Percentiles rank a stretch among this genome's conserved stretches.
Conservation (phyloP, 2,797 vertebrate genomes). For the Tenualosa thibaudeaui region DNA sequence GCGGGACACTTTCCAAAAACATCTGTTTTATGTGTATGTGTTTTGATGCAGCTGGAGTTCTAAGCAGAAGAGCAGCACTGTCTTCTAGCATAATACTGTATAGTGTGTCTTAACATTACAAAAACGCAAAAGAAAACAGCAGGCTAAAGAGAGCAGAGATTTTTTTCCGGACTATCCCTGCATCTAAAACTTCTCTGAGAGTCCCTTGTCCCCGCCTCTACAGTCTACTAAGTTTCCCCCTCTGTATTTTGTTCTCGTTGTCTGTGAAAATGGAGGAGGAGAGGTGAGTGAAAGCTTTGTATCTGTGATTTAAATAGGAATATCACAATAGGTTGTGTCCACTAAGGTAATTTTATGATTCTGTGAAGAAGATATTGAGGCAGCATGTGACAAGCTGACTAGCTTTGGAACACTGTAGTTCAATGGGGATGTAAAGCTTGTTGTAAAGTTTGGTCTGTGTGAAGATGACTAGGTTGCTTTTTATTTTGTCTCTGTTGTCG, state of each 20-base stretch:
- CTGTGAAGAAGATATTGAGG: not conserved
- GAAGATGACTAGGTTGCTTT: too few species aligned
- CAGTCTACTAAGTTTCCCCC: not conserved
- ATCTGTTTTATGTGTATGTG: not conserved
- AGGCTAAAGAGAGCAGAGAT: too few species aligned
- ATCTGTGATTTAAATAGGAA: not conserved
- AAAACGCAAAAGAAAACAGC: not conserved
- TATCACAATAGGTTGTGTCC: not conserved
- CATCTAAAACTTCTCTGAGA: not conserved
- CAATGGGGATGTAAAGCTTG: too few species aligned
- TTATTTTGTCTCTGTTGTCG: too few species aligned
- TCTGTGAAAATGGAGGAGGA: constrained; percentile 20
- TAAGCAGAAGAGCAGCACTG: not conserved
- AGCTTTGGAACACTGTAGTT: not conserved
- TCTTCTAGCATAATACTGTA: too few species aligned
- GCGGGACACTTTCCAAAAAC: not conserved
- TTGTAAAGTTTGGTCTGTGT: too few species aligned
- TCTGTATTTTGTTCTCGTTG: not conserved
- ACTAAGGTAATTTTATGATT: not conserved
- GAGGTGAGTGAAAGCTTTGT: not conserved
- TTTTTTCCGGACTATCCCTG: not conserved
- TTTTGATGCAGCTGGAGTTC: not conserved
- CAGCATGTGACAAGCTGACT: not conserved
- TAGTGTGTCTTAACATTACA: not conserved
- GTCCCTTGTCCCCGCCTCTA: not conserved